Conservation (phyloP, 2,888 invertebrate species). For the Macrophya annulata region DNA sequence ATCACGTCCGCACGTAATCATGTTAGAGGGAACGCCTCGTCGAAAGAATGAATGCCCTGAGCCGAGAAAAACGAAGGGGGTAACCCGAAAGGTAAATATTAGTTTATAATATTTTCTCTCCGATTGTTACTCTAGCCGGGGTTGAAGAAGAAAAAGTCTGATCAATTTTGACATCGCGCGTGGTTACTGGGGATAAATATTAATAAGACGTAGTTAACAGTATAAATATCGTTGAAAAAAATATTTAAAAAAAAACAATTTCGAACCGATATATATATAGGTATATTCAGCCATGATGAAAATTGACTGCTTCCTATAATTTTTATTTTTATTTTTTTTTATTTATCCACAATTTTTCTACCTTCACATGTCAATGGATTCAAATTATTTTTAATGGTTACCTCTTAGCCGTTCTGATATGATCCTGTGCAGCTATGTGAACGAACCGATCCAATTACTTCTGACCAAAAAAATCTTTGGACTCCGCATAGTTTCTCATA, state of each 20-base stretch:
- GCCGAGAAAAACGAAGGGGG: conserved; percentile 36
- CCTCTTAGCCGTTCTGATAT: neutral
- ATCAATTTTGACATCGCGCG: conserved; percentile 47
- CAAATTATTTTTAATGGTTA: conserved; percentile 49
- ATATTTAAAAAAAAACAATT: neutral
- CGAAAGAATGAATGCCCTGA: conserved; percentile 55
- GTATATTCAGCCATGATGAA: neutral
- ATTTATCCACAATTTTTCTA: neutral
- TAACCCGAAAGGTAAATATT: conserved; percentile 64
- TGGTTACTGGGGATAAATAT: conserved; percentile 39
- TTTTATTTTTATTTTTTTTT: neutral
- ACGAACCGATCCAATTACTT: conserved; percentile 37
- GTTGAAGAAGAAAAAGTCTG: conserved; percentile 30
- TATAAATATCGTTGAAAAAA: neutral
- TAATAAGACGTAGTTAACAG: neutral
- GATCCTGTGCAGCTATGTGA: neutral
- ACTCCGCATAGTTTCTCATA: conserved; percentile 49
- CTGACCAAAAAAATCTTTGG: conserved; percentile 5
- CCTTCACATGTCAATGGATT: neutral
- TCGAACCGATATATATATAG: neutral
- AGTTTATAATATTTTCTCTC: conserved; percentile 64
- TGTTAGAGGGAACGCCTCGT: conserved; percentile 61
- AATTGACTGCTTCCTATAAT: neutral
- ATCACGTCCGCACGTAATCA: conserved; percentile 63
- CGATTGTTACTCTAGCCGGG: conserved; percentile 8